Conservation (phyloP, 2,113 vertebrate genomes). For the Herpetotheres cachinnans region DNA sequence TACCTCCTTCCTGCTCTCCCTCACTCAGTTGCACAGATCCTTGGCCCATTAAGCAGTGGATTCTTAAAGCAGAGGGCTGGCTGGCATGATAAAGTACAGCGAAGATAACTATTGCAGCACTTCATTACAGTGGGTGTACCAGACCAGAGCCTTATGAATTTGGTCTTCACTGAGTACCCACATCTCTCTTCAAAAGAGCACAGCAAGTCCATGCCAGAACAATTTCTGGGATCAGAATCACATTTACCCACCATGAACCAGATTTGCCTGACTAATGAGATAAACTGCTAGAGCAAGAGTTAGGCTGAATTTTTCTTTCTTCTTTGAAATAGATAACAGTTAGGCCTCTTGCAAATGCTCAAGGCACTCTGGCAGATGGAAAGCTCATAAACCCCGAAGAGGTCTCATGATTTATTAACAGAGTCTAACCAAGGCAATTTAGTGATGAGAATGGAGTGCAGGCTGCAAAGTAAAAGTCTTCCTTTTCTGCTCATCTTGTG, state of each 20-base stretch:
- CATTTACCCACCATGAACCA: not conserved
- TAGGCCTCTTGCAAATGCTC: not conserved
- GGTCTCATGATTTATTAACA: not conserved
- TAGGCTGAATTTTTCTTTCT: not conserved
- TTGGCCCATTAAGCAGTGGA: not conserved
- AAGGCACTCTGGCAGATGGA: not conserved
- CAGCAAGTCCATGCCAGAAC: not conserved
- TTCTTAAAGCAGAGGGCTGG: not conserved
- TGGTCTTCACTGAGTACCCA: not conserved
- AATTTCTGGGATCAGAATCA: not conserved
- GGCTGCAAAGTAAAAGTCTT: not conserved
- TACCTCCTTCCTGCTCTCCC: not conserved
- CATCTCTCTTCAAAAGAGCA: not conserved
- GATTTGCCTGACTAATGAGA: not conserved
- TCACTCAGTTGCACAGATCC: not conserved
- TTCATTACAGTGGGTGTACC: not conserved
- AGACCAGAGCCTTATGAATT: not conserved
- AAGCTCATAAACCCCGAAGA: not conserved
- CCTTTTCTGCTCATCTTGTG: not conserved
- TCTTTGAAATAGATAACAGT: not conserved
- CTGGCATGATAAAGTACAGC: not conserved
- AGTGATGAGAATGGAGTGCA: not conserved
- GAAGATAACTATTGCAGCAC: not conserved
- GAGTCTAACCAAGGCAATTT: not conserved
- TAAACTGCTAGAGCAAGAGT: not conserved